These are phyloP conservation scores for Phrynocephalus versicolor DNA, from an alignment of 2,113 vertebrate species.

Conservation along the genomic window DNA sequence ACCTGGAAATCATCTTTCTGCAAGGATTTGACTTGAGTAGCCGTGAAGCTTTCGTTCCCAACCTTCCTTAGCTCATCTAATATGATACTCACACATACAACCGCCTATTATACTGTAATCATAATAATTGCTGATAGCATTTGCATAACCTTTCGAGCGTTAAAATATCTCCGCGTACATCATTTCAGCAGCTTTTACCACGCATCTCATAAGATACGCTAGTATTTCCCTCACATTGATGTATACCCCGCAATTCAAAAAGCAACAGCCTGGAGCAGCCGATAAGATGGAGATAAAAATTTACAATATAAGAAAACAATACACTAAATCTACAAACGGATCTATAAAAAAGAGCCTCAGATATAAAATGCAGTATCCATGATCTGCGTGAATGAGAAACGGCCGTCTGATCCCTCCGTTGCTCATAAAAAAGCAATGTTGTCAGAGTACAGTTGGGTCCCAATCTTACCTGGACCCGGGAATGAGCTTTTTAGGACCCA, in stretches of 20 bases:
- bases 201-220: background rate
- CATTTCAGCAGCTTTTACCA: too few relatives aligned
- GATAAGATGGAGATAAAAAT: background rate
- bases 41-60: too few relatives aligned
- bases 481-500: too few relatives aligned
- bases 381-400: background rate
- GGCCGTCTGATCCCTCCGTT: background rate
- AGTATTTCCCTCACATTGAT: background rate
- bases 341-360: background rate
- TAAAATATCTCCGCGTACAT: too few relatives aligned
- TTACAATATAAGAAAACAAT: too few relatives aligned
- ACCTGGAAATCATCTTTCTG: too few relatives aligned
- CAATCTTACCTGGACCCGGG: too few relatives aligned
- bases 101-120: background rate
- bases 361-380: background rate
- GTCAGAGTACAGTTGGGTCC: too few relatives aligned
- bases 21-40: background rate
- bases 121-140: background rate
- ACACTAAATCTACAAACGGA: background rate
- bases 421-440: background rate
- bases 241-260: background rate
- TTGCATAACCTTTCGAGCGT: background rate
- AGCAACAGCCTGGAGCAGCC: background rate
- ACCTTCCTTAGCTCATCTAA: background rate
- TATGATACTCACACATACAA: background rate